Evolutionary conservation across 2,888 invertebrate species (phyloP), one percentile per base, ranked within the genome.

Genomic region (Pantelozetes paolii): DNA sequence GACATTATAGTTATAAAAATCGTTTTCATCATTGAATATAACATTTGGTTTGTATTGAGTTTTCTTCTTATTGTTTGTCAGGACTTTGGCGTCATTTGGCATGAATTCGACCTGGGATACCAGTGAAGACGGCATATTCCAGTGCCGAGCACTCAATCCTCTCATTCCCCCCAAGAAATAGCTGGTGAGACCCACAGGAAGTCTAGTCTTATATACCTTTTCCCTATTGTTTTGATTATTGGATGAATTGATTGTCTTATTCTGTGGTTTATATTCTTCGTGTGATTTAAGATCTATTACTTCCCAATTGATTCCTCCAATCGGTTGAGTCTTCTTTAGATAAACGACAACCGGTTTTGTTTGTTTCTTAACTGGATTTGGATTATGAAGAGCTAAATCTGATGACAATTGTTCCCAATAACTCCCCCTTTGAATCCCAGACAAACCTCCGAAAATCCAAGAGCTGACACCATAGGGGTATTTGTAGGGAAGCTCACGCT

Each of bases 161-260:
- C 74, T 71, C 36, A 76, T 71, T n/a, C 76, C 76, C 3, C 74
- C 74, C n/a, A 75, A 72, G 28, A 75, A 40, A 45, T 67, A 75
- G 32, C 72, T 71, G 70, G 71, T 59, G 42, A 75, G 26, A 30
- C 75, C 75, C 3, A 75, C 75, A 13, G 75, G 75, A 36, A 75
- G 36, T 71, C 71, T 71, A n/a, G 75, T 75, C 54, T 71, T 75
- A n/a, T 62, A 26, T 36, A 45, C 32, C 20, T 36, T 57, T 28
- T 74, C 59, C 2, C n/a, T 32, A 54, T 71, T 71, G 71, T 57
- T 50, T 36, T 72, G 45, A 30, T 32, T 67, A 0, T 28, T 45
- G n/a, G 26, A 48, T 1, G 13, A 45, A 9, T 72, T 28, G 13
- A 42, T 62, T 1, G 36, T n/a, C 26, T 28, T 59, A 9, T 62